A percentile compares a stretch with the other conserved stretches of the same genome.
Conservation (phyloP, 2,888 invertebrate species). For the Philhelius pedissequus region DNA sequence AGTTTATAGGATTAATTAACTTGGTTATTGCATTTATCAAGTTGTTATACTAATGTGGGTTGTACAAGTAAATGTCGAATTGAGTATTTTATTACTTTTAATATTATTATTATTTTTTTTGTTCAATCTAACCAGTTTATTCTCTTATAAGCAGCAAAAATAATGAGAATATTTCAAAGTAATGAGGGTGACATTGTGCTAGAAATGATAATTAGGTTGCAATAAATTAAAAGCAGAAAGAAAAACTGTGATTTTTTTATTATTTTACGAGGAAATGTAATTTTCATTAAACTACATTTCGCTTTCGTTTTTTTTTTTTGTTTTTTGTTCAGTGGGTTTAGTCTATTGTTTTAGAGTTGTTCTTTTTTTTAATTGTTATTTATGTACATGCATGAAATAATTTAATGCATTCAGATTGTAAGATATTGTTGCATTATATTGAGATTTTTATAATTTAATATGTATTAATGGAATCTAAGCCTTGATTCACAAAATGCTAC, state of each 20-base stretch:
- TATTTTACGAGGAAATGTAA: not conserved
- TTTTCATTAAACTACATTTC: no score
- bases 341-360: no score
- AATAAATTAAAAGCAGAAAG: conserved; percentile 1
- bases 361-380: no score
- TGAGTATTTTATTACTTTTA: not conserved
- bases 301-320: no score
- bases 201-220: conserved; percentile 40
- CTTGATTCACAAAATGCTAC: no score
- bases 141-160: conserved; percentile 14
- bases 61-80: not conserved
- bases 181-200: conserved; percentile 37
- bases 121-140: conserved; percentile 41
- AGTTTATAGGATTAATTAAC: not conserved
- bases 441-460: no score
- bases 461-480: no score
- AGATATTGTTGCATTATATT: no score
- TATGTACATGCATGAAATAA: no score
- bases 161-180: conserved; percentile 30
- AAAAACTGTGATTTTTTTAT: not conserved
- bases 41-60: not conserved
- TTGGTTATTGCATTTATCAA: not conserved
- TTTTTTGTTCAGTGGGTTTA: no score
- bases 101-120: not conserved
- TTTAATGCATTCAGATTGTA: no score